A percentile compares a stretch with the other conserved stretches of the same genome.
These are phyloP conservation scores for Saccopteryx leptura DNA, from an alignment of 2,113 vertebrate genomes.

Conservation along the genomic window DNA sequence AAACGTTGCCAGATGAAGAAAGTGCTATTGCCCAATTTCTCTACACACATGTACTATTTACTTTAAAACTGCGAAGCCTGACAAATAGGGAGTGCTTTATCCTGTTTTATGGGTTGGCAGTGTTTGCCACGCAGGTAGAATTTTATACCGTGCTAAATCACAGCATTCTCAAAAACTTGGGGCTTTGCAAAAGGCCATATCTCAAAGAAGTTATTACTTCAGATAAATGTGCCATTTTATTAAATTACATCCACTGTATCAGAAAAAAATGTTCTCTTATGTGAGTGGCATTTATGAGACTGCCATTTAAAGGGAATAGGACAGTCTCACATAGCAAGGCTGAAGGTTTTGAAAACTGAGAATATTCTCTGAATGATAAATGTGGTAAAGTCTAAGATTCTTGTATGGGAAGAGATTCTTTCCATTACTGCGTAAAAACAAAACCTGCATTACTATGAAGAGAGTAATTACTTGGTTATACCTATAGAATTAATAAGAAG, in stretches of 20 bases:
- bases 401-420: conserved; percentile 62
- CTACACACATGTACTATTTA: conserved; percentile 48
- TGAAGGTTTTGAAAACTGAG: conserved; percentile 81
- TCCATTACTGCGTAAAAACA: conserved; percentile 33
- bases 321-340: conserved; percentile 79
- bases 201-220: conserved; percentile 78
- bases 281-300: conserved; percentile 83
- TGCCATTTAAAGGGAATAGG: conserved; percentile 82
- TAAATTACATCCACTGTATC: conserved; percentile 76
- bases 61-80: conserved; percentile 44
- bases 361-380: conserved; percentile 80
- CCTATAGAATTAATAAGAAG: conserved; percentile 3
- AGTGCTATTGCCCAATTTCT: conserved; percentile 45
- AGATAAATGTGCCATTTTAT: conserved; percentile 82
- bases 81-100: conserved; percentile 20
- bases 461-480: conserved; percentile 1
- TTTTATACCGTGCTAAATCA: conserved; percentile 71
- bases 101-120: neutral
- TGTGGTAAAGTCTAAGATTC: conserved; percentile 68
- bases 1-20: conserved; percentile 2
- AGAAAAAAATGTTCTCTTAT: conserved; percentile 76
- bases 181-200: conserved; percentile 77
- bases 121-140: conserved; percentile 28
- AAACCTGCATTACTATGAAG: conserved; percentile 23
- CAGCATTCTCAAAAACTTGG: conserved; percentile 63